Evolutionary conservation across 2,113 vertebrate species (phyloP).

Genomic region (Protobothrops flavoviridis): DNA sequence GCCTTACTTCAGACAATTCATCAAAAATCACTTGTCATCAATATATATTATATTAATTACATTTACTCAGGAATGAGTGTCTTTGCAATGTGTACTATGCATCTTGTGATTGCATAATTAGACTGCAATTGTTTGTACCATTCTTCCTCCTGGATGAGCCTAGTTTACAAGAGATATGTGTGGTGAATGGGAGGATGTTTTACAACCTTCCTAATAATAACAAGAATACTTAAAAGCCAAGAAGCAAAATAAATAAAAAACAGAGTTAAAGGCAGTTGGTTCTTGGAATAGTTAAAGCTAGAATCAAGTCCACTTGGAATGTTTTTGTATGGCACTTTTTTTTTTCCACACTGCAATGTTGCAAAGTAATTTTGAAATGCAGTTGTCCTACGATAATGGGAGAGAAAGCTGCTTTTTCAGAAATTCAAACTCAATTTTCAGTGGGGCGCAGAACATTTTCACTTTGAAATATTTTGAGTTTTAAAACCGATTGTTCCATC

Average conservation of each 20-base stretch:
- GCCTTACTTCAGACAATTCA: not conserved
- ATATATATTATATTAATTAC: not conserved
- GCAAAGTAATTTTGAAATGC: not conserved
- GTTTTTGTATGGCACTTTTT: not conserved
- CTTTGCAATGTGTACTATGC: not conserved
- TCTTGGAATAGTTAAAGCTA: not conserved
- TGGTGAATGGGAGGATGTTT: not conserved
- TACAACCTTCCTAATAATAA: not conserved
- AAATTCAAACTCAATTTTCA: not conserved
- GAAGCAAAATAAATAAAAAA: not conserved
- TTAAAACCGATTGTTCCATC: not conserved
- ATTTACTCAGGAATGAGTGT: not conserved
- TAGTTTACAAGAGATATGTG: not conserved
- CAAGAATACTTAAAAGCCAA: not conserved
- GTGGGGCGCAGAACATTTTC: not conserved
- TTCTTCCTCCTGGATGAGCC: not conserved
- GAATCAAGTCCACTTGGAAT: not conserved
- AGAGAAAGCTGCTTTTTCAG: not conserved
- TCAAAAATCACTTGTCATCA: not conserved
- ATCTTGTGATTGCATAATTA: not conserved
- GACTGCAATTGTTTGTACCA: not conserved
- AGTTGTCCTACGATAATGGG: not conserved
- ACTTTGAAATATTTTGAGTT: not conserved
- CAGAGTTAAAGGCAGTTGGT: not conserved
- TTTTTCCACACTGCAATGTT: not conserved